phyloP scores from a whole-genome alignment of 2,797 vertebrate genomes.

The Falco columbarius region DNA sequence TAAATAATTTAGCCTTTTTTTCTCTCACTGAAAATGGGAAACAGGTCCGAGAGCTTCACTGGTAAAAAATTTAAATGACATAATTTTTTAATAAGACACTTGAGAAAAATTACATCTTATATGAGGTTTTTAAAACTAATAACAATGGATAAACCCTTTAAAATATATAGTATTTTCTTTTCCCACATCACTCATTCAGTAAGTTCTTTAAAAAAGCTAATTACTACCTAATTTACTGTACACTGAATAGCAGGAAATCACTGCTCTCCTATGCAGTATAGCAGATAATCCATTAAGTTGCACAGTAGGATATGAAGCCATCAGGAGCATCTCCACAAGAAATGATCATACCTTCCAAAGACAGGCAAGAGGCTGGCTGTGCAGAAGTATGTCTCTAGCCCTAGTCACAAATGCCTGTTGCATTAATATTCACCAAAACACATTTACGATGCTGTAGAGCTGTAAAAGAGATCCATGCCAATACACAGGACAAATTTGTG shows the following conservation, averaged over 20 bases:
- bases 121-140: not conserved
- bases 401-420: not conserved
- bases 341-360: not conserved
- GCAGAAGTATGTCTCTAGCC: not conserved
- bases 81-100: not conserved
- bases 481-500: not conserved
- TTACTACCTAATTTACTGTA: not conserved
- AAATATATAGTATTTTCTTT: not conserved
- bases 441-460: not conserved
- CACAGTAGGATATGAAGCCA: not conserved
- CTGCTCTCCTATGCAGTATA: not conserved
- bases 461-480: not conserved
- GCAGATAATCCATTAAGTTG: conserved; percentile 8
- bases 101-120: not conserved
- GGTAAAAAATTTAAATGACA: not conserved
- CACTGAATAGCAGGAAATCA: not conserved
- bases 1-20: not conserved
- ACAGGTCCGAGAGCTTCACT: not conserved
- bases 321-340: not conserved
- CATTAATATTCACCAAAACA: not conserved
- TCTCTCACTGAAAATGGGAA: not conserved
- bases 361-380: not conserved
- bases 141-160: not conserved
- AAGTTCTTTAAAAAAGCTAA: not conserved
- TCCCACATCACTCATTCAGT: not conserved